A percentile compares a stretch with the other conserved stretches of the same genome.
phyloP scores from a whole-genome alignment of 2,797 vertebrate genomes.

The Chanos chanos region DNA sequence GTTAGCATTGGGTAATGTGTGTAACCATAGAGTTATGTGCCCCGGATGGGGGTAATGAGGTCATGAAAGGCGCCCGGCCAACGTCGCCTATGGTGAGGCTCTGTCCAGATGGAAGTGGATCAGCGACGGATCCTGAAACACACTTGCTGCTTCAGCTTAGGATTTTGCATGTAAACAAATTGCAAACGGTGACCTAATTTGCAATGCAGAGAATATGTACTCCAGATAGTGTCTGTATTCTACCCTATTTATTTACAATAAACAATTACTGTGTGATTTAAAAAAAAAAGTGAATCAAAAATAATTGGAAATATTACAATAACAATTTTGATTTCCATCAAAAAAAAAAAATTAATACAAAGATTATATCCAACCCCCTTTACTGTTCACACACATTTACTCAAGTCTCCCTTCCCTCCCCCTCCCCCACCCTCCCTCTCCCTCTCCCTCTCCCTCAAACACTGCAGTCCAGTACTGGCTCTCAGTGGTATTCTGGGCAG shows the following conservation, averaged over 20 bases:
- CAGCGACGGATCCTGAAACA: not conserved
- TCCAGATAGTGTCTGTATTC: conserved; percentile 16
- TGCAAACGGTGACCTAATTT: not conserved
- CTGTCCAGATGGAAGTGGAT: conserved; percentile 9
- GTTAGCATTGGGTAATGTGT: conserved; percentile 14
- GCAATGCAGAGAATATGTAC: conserved; percentile 6
- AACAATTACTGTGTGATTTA: conserved; percentile 25
- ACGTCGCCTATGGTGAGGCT: not conserved
- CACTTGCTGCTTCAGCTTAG: not conserved
- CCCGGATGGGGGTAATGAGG: conserved; percentile 1
- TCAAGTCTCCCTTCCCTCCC: not conserved
- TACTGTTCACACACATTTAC: not conserved
- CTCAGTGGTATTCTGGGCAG: conserved; percentile 16
- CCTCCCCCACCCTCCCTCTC: conserved; percentile 1
- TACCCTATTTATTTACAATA: conserved; percentile 55
- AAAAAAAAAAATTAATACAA: conserved; percentile 20
- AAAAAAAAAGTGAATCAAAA: conserved; percentile 6
- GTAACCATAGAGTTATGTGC: conserved; percentile 14
- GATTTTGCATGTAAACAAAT: conserved; percentile 63
- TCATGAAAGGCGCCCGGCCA: not conserved
- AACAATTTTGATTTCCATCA: conserved; percentile 19
- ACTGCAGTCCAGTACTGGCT: conserved; percentile 23
- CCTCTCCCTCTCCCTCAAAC: not conserved
- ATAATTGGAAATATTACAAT: conserved; percentile 16
- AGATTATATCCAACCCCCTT: not conserved